Evolutionary conservation across 2,113 vertebrate species (phyloP).

Genomic region (Thalassarche chlororhynchos): DNA sequence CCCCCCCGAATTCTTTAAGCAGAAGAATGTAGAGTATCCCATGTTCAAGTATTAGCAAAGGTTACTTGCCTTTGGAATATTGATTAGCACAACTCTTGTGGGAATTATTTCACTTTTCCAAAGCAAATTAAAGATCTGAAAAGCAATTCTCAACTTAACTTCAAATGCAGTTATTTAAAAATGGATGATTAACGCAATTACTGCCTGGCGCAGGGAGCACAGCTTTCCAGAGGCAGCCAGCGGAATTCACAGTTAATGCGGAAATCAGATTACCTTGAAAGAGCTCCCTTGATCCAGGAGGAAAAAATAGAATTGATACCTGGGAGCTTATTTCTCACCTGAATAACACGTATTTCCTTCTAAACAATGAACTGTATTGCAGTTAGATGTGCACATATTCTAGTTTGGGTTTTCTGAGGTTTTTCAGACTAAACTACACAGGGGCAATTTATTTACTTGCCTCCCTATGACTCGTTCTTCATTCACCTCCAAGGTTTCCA

Average conservation of each 20-base stretch:
- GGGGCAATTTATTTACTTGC: neutral
- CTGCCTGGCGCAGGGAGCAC: constrained; percentile 27
- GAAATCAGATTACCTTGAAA: constrained; percentile 63
- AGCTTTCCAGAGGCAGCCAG: constrained; percentile 50
- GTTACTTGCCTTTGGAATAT: constrained; percentile 22
- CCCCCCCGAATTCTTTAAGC: neutral
- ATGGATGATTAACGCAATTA: constrained; percentile 68
- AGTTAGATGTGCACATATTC: neutral
- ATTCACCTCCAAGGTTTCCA: neutral
- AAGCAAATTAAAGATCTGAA: constrained; percentile 71
- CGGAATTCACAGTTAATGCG: neutral
- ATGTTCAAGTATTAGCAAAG: constrained; percentile 14
- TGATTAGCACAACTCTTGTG: constrained; percentile 5
- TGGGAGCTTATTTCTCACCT: constrained; percentile 42
- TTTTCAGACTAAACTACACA: neutral
- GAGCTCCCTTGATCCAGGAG: constrained; percentile 34
- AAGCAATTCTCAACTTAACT: constrained; percentile 68
- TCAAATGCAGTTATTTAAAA: constrained; percentile 70
- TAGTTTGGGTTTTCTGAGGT: neutral
- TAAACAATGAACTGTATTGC: neutral
- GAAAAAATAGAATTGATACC: constrained; percentile 48
- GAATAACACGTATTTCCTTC: neutral
- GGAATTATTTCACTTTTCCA: constrained; percentile 64
- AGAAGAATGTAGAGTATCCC: neutral
- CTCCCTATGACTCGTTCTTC: neutral